Evolutionary conservation across 2,113 vertebrate genomes (phyloP), one percentile per base, ranked within the genome.

Genomic region (Grallaria varia): DNA sequence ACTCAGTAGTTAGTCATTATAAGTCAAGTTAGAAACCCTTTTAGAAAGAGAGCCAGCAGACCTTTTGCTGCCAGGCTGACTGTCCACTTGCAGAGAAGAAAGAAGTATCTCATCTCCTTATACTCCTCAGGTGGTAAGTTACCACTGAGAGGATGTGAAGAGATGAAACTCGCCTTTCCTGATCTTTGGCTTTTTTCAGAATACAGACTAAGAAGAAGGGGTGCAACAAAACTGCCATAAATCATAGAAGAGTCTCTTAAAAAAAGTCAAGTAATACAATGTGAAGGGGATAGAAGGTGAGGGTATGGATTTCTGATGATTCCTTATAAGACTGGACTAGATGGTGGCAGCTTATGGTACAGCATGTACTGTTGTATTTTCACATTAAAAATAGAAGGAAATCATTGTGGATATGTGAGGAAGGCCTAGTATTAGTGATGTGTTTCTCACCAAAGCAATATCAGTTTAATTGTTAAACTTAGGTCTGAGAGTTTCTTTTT

Each of bases 131-230:
- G 90, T 72, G 68, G 67, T 83, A 31, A 58, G 74, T 83, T 89
- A 62, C 67, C 82, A 55, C 89, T 30, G 96, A 71, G n/a, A 89
- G 52, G 67, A 96, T 92, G 42, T 64, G 77, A 93, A 75, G 66
- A 87, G 30, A 58, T 20, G 23, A 67, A 83, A 82, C n/a, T 81
- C 49, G 82, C 15, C 63, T 87, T 84, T 90, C 60, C 58, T 97
- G 87, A 90, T 95, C 93, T 95, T 95, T 96, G 84, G 15, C 55
- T 85, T 89, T 90, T 83, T 68, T 50, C 81, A 45, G 80, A 64
- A 72, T 90, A 52, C 44, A 94, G 89, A 64, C 18, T 47, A 64
- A 85, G 79, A 63, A 85, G 62, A 97, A 93, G 56, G 40, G 37
- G 14, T 63, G 60, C 74, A 84, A 67, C 58, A 68, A 56, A 82